Conservation (phyloP, 2,888 invertebrate genomes). For the Stenurella melanura region DNA sequence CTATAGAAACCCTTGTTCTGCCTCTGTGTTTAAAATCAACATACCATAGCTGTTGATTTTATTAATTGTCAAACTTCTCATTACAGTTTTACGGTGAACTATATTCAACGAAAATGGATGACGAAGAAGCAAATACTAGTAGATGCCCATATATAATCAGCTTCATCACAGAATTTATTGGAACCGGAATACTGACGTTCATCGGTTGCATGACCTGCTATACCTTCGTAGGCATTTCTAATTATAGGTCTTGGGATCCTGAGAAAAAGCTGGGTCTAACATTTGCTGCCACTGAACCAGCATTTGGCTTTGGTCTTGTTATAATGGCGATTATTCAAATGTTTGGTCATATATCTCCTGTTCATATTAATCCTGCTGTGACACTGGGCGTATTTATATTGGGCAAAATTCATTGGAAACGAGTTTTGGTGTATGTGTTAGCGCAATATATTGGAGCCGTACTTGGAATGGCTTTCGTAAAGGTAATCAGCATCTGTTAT, state of each 20-base stretch:
- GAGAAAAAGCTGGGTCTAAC: not conserved
- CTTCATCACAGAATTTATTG: constrained; percentile 38
- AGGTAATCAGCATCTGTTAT: constrained; percentile 30
- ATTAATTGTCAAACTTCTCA: no score
- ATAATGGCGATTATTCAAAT: constrained; percentile 47
- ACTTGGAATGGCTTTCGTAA: constrained; percentile 46
- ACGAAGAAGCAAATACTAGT: no score
- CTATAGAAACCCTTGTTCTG: no score
- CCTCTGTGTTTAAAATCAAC: not conserved
- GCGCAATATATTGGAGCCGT: constrained; percentile 51
- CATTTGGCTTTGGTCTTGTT: constrained; percentile 48
- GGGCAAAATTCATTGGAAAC: constrained; percentile 44
- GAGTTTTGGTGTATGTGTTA: constrained; percentile 44
- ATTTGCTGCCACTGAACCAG: constrained; percentile 48
- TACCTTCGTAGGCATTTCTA: no score
- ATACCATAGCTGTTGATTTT: not conserved
- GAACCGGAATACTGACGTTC: constrained; percentile 24
- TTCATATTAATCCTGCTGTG: constrained; percentile 53
- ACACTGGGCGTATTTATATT: constrained; percentile 46
- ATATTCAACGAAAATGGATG: no score
- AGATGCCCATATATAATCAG: constrained; percentile 23
- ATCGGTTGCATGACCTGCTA: constrained; percentile 51
- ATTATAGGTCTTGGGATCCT: no score
- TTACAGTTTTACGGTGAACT: not conserved
- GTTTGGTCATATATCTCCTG: constrained; percentile 44